Evolutionary conservation across 53 echinoderm and acorn worm genomes (phyloP).

Genomic region (Crossaster papposus): DNA sequence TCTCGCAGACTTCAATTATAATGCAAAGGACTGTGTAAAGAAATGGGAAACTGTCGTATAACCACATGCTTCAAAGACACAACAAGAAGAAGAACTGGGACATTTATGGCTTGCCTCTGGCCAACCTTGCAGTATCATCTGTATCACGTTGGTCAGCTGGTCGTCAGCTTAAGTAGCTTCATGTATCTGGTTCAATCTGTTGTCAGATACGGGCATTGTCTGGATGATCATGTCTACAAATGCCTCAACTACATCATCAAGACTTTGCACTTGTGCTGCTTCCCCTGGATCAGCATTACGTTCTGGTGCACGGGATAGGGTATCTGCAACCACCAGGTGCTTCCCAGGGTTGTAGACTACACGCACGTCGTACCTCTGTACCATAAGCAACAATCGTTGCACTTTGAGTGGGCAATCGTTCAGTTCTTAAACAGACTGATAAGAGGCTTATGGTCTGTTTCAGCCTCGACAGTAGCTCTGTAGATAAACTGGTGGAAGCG

Average conservation of each 20-base stretch:
- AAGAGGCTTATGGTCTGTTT: constrained; percentile 72
- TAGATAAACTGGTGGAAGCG: constrained; percentile 62
- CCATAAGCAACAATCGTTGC: constrained; percentile 43
- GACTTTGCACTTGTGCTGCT: neutral
- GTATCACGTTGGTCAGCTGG: constrained; percentile 36
- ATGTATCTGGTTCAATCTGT: constrained; percentile 47
- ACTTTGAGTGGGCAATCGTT: constrained; percentile 49
- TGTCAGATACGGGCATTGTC: constrained; percentile 36
- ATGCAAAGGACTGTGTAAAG: no score
- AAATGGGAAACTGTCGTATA: no score
- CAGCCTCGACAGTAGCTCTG: constrained; percentile 45
- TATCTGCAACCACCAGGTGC: constrained; percentile 53
- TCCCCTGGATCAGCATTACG: constrained; percentile 19
- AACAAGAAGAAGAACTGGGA: no score
- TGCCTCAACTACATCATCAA: constrained; percentile 56
- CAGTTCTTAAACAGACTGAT: constrained; percentile 49
- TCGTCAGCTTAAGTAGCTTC: constrained; percentile 52
- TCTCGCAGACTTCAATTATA: no score
- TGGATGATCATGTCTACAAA: constrained; percentile 56
- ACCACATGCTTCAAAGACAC: no score
- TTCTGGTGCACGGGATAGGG: constrained; percentile 65
- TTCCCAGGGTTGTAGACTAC: constrained; percentile 62
- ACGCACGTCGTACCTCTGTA: constrained; percentile 57
- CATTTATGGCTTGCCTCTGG: constrained; percentile 40
- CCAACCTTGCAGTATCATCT: constrained; percentile 52